Evolutionary conservation across 2,113 vertebrate species (phyloP).

Genomic region (Nothoprocta pentlandii): DNA sequence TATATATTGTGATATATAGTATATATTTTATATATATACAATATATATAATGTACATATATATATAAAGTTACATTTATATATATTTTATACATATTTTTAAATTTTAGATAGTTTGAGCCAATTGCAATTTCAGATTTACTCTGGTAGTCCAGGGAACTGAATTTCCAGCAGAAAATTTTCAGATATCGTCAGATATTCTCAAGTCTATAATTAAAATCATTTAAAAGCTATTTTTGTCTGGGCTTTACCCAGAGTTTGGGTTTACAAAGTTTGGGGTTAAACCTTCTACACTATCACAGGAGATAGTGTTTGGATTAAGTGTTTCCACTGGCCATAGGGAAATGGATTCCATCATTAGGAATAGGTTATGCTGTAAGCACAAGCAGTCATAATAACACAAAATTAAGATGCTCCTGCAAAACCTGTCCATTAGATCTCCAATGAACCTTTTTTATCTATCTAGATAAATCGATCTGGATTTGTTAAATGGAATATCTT

Average conservation of each 20-base stretch:
- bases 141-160: slow-evolving; percentile 50
- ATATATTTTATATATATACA: no score
- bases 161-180: slow-evolving; percentile 45
- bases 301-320: slow-evolving; percentile 21
- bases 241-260: background rate
- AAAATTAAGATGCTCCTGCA: background rate
- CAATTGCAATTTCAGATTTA: slow-evolving; percentile 63
- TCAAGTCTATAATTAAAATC: slow-evolving; percentile 74
- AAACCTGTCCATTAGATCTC: slow-evolving; percentile 14
- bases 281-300: slow-evolving; percentile 60
- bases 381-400: background rate
- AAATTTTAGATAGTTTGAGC: background rate
- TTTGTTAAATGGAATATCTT: background rate
- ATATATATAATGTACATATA: no score
- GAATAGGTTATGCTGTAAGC: slow-evolving; percentile 5
- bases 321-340: slow-evolving; percentile 44
- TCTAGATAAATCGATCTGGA: background rate
- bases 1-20: no score
- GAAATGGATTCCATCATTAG: slow-evolving; percentile 52
- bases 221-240: slow-evolving; percentile 69
- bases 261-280: background rate
- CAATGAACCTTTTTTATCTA: background rate
- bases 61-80: no score
- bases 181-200: slow-evolving; percentile 43
- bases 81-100: background rate